Evolutionary conservation across 2,113 vertebrate genomes (phyloP), one percentile per base, ranked within the genome.

Genomic region (Proterorhinus semilunaris): DNA sequence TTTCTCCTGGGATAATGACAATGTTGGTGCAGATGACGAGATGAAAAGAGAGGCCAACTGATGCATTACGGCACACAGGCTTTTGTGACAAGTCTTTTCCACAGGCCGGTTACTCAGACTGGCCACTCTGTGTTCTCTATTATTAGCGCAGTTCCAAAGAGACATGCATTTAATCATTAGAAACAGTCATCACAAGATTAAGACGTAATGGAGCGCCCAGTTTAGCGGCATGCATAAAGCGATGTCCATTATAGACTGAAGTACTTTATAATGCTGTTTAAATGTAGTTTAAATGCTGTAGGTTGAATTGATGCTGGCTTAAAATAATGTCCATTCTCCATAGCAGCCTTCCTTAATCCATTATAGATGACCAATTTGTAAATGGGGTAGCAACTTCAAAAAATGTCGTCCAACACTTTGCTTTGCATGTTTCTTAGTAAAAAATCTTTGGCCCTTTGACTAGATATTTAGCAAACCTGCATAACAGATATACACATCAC

Each of bases 1-100:
- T 74, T 69, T 58, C 78, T 61, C 45, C 0, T 2, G 70, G 75
- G 83, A 89, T 84, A 83, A 86, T 83, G 86, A 88, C 81, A 84
- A 77, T 74, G 83, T 84, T 77, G 64, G 78, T 54, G 64, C 63
- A 62, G 68, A 78, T 48, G 36, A 59, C 27, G 12, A 43, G 77
- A 68, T 54, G 44, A 69, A 61, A 17, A 62, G 6, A 6, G 62
- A 27, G 68, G 83, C 76, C 87, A 85, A 75, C 74, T 84, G 74
- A 36, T 67, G 58, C 73, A 46, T 63, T 57, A 79, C 59, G 63
- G 82, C 69, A 36, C 54, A 36, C 10, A 57, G 67, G 13, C 49
- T 66, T 72, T 45, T 79, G 65, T 75, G 66, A 57, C 48, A 8
- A 36, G 74, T 70, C 69, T 69, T 82, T 84, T 87, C 77, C 79